phyloP scores from a whole-genome alignment of 30 jellyfish, hydroid and myxozoan genomes.

The Aurelia aurita complex sp. Pacific region DNA sequence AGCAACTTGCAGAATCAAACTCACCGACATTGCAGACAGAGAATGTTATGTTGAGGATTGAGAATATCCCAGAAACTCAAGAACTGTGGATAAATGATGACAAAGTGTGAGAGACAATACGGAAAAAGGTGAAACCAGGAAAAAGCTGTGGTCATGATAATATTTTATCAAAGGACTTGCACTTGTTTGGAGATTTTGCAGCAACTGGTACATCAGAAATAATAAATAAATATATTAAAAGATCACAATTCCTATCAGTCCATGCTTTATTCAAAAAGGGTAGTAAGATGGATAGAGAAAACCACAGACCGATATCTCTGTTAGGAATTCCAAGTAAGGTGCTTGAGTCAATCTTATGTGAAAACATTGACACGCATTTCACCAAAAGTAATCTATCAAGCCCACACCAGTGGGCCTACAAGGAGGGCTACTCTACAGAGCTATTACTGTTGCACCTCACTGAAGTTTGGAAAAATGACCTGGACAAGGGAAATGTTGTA shows the following conservation, averaged over 20 bases:
- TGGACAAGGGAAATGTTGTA: too few relatives aligned
- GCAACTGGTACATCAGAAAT: slow-evolving; percentile 13
- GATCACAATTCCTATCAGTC: slow-evolving; percentile 8
- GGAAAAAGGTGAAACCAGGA: slow-evolving; percentile 34
- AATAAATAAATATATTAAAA: slow-evolving; percentile 11
- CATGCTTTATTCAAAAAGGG: too few relatives aligned
- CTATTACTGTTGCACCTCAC: too few relatives aligned
- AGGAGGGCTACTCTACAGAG: too few relatives aligned
- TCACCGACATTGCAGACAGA: background rate
- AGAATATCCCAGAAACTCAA: background rate
- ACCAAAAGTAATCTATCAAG: too few relatives aligned
- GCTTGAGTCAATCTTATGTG: too few relatives aligned
- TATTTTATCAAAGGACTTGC: slow-evolving; percentile 6
- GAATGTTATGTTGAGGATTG: background rate
- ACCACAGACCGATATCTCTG: too few relatives aligned
- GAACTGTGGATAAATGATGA: slow-evolving; percentile 1
- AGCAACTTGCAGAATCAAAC: slow-evolving; percentile 26
- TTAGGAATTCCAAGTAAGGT: background rate
- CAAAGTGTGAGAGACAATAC: slow-evolving; percentile 15
- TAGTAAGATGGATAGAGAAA: too few relatives aligned
- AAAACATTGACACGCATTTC: too few relatives aligned
- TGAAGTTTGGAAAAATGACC: too few relatives aligned
- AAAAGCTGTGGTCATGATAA: slow-evolving; percentile 47
- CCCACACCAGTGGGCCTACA: too few relatives aligned
- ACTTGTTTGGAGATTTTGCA: slow-evolving; percentile 30